Conservation (phyloP, 2,888 invertebrate genomes). For the Schizaphis graminum region DNA sequence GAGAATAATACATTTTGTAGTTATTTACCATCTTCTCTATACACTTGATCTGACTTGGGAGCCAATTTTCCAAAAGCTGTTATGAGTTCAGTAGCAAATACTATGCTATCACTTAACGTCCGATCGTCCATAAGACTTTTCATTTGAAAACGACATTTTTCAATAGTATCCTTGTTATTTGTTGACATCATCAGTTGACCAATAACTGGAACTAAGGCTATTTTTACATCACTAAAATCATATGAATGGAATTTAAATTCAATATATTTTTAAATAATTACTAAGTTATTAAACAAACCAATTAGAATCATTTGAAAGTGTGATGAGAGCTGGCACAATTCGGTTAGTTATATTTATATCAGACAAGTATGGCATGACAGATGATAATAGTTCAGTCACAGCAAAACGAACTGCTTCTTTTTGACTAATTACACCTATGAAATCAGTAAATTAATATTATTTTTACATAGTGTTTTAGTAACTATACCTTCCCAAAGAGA, state of each 20-base stretch:
- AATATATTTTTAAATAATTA: slow-evolving; percentile 38
- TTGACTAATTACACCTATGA: slow-evolving; percentile 77
- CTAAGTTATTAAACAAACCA: slow-evolving; percentile 73
- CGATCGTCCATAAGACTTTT: slow-evolving; percentile 72
- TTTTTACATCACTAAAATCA: slow-evolving; percentile 74
- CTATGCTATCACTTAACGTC: slow-evolving; percentile 71
- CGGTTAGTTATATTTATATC: slow-evolving; percentile 75
- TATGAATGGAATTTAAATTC: background rate
- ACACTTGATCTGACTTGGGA: slow-evolving; percentile 75
- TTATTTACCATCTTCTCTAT: slow-evolving; percentile 70
- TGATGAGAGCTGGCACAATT: slow-evolving; percentile 80
- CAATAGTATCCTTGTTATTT: slow-evolving; percentile 69
- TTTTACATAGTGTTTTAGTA: background rate
- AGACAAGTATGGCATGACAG: slow-evolving; percentile 74
- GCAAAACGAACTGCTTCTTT: slow-evolving; percentile 76
- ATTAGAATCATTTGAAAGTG: slow-evolving; percentile 79
- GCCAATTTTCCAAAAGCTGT: slow-evolving; percentile 76
- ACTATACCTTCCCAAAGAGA: slow-evolving; percentile 78
- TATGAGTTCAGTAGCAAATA: slow-evolving; percentile 75
- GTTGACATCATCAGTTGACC: slow-evolving; percentile 70
- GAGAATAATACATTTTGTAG: background rate
- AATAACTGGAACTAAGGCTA: slow-evolving; percentile 77
- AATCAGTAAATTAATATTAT: slow-evolving; percentile 53
- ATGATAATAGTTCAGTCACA: slow-evolving; percentile 76
- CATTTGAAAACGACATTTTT: slow-evolving; percentile 75